Base-by-base conservation (phyloP, 2,888 invertebrate species). In the Cheilosia vulpina region DNA sequence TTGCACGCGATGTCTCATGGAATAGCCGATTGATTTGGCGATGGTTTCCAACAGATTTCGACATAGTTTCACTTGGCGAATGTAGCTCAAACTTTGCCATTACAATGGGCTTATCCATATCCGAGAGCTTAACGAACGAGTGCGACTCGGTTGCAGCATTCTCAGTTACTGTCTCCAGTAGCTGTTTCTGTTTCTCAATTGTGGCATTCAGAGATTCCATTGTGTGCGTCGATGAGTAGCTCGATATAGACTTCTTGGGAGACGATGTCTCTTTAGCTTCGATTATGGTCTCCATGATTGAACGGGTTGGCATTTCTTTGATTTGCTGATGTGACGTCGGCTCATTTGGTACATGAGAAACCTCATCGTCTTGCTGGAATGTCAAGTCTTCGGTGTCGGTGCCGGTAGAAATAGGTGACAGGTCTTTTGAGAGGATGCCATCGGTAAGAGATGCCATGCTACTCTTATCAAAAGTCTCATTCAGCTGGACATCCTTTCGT, bases 121-220 rank as follows among this genome's bases (percentile, higher is more conserved):
- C 97, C 1, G 97, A 97, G 7, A 97, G 92, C 89, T 95, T 95
- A 0, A 97, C 97, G 90, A 96, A 96, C 71, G 93, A 92, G 27
- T 93, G 93, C 27, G 93, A 91, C n/a, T 84, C 91, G 90, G 93
- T 90, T 60, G 90, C 91, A 0, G 88, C 87, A 58, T 91, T 90
- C 77, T 92, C 92, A 19, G 90, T 91, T 2, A 92, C 92, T 0
- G 92, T 92, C 80, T 92, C 93, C 13, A 92, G 87, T 7, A 92
- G 88, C 87, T 91, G 90, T 82, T 92, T 92, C 60, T 91, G 92
- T 87, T 90, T 93, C 88, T 90, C 92, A 63, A 91, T 91, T 53
- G 90, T 92, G 31, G 90, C 91, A 81, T 90, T 91, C 47, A 90
- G 69, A 0, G 90, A 89, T 87, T 91, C 93, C 93, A 90, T 90